Evolutionary conservation across 2,113 vertebrate species (phyloP).

Genomic region (Equus quagga): DNA sequence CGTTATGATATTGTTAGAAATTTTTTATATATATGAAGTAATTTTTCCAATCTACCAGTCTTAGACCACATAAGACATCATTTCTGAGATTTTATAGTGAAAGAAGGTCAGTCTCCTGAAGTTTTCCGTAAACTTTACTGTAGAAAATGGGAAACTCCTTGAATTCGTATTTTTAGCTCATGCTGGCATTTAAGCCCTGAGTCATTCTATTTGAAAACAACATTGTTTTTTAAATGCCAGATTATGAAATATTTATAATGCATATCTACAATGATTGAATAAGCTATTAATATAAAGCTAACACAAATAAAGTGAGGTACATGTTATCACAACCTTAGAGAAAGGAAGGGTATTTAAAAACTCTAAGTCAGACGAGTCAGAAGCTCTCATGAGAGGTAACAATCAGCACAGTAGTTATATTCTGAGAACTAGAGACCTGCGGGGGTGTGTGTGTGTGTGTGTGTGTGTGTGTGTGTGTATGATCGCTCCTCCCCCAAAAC

Average conservation of each 20-base stretch:
- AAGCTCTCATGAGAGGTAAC: background rate
- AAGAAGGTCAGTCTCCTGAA: background rate
- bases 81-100: background rate
- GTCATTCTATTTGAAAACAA: constrained; percentile 59
- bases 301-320: constrained; percentile 31
- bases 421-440: background rate
- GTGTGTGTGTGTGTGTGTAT: background rate
- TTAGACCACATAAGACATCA: background rate
- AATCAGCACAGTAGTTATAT: background rate
- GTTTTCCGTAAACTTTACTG: constrained; percentile 14
- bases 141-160: constrained; percentile 10
- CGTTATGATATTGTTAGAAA: background rate
- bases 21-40: background rate
- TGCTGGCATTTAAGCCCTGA: constrained; percentile 13
- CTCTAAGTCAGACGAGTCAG: background rate
- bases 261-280: constrained; percentile 46
- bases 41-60: background rate
- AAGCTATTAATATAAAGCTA: constrained; percentile 56
- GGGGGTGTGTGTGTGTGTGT: background rate
- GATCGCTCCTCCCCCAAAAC: background rate
- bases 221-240: constrained; percentile 64
- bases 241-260: constrained; percentile 62
- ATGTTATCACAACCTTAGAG: background rate
- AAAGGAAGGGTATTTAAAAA: constrained; percentile 42
- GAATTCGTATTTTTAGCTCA: constrained; percentile 59